Evolutionary conservation across 2,113 vertebrate species (phyloP).

Genomic region (Myrmecophaga tridactyla): DNA sequence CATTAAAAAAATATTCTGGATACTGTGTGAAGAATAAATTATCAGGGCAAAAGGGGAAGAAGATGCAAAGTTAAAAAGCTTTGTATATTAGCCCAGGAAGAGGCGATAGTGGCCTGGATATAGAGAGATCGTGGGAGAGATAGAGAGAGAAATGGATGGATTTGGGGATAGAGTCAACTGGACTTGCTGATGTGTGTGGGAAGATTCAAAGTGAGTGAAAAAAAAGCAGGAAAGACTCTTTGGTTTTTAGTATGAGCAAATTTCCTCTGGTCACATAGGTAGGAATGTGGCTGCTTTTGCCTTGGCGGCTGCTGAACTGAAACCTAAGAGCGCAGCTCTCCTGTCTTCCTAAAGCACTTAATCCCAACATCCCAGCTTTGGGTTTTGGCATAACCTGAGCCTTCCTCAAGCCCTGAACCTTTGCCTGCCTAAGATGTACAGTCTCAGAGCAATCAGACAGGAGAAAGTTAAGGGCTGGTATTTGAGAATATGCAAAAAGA

Average conservation of each 20-base stretch:
- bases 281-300: neutral
- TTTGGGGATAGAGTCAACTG: rapidly evolving
- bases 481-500: neutral
- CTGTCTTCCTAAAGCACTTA: neutral
- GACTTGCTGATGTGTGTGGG: neutral
- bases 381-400: neutral
- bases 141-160: neutral
- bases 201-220: neutral
- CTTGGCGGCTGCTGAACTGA: neutral
- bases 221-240: neutral
- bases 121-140: rapidly evolving
- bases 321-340: neutral
- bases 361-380: neutral
- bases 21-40: neutral
- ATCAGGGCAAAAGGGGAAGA: neutral
- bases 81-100: neutral
- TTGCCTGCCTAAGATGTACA: no score
- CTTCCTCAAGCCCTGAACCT: neutral
- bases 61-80: neutral
- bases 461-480: neutral
- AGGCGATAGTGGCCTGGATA: neutral
- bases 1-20: neutral
- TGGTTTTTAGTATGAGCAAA: neutral
- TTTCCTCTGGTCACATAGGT: neutral
- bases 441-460: neutral